Conservation (phyloP, 1,140 invertebrate genomes). For the Drosophila willistoni region DNA sequence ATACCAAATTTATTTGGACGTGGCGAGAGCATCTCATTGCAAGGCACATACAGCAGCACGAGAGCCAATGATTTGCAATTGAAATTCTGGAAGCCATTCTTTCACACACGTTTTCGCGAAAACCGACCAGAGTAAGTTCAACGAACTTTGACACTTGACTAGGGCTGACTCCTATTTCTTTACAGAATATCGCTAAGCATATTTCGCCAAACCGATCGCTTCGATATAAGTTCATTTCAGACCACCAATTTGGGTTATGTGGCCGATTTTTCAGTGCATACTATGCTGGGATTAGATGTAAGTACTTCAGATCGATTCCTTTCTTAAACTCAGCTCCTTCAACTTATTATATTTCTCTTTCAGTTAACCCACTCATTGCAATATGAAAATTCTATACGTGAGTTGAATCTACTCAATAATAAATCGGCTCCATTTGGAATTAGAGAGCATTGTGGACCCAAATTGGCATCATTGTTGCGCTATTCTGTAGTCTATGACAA, state of each 20-base stretch:
- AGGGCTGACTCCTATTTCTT: background rate
- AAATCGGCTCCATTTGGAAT: constrained; percentile 78
- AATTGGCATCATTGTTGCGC: constrained; percentile 75
- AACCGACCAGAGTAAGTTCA: constrained; percentile 79
- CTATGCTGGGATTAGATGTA: constrained; percentile 72
- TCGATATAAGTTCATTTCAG: constrained; percentile 73
- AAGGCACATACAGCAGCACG: constrained; percentile 79
- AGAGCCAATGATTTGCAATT: constrained; percentile 74
- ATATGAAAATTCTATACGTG: constrained; percentile 78
- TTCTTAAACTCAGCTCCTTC: background rate
- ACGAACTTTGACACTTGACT: background rate
- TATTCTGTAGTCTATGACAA: constrained; percentile 74
- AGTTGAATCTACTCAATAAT: constrained; percentile 58
- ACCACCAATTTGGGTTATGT: constrained; percentile 70
- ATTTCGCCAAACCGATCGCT: constrained; percentile 74
- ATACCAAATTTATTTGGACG: constrained; percentile 78
- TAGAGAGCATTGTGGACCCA: constrained; percentile 78
- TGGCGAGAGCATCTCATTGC: constrained; percentile 76
- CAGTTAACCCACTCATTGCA: constrained; percentile 80
- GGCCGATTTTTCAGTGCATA: constrained; percentile 68
- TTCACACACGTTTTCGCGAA: constrained; percentile 74
- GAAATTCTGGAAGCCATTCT: constrained; percentile 82
- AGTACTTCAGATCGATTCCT: background rate
- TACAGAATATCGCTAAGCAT: constrained; percentile 75
- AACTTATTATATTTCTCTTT: background rate